These are phyloP conservation scores for Carduelis carduelis DNA, from an alignment of 2,797 vertebrate species.

Conservation along the genomic window DNA sequence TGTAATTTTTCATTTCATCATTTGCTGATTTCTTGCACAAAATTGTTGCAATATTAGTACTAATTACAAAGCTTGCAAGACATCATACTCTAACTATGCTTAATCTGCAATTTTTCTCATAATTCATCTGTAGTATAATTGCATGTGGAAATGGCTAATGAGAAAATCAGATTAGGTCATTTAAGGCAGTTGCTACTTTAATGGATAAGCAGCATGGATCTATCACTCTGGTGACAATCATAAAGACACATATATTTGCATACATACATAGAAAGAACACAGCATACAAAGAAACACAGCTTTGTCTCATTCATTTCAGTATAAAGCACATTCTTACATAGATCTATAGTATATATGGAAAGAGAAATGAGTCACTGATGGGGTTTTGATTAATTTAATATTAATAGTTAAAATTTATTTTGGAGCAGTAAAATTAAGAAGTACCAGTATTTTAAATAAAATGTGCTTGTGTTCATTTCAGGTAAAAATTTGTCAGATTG, in stretches of 20 bases:
- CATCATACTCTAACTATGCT: neutral
- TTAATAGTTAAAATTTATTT: conserved; percentile 1
- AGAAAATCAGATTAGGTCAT: neutral
- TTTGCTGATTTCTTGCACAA: neutral
- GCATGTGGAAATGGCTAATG: neutral
- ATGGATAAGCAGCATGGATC: neutral
- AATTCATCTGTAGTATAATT: neutral
- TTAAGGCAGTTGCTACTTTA: neutral
- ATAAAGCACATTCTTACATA: neutral
- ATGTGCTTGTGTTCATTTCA: neutral
- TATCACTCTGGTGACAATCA: neutral
- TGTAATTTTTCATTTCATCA: neutral
- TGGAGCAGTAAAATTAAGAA: conserved; percentile 14
- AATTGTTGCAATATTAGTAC: neutral
- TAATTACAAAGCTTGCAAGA: neutral
- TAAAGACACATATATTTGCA: neutral
- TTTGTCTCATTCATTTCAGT: neutral
- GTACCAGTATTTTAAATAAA: neutral
- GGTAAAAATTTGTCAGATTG: conserved; percentile 28
- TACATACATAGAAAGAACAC: neutral
- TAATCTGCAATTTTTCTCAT: neutral
- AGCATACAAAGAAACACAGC: neutral
- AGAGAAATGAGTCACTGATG: neutral
- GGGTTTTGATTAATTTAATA: conserved; percentile 18
- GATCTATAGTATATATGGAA: neutral